Percentiles rank a stretch among this genome's conserved stretches.
Evolutionary conservation across 2,797 vertebrate genomes (phyloP).

Genomic region (Pseudochaenichthys georgianus): DNA sequence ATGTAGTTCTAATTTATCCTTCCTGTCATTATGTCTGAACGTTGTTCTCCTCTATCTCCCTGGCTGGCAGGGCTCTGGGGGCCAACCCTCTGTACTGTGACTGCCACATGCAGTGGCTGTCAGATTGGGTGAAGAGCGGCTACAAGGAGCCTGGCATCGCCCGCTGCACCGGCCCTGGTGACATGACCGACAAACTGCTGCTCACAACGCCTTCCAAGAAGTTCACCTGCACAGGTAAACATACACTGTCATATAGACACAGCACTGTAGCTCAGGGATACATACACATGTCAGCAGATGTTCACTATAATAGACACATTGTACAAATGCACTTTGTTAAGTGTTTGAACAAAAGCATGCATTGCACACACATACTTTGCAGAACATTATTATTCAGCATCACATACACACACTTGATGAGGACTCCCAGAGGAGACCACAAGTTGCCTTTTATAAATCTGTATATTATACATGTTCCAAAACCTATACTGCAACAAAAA

Average conservation of each 20-base stretch:
- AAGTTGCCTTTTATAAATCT: conserved; percentile 36
- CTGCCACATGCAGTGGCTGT: conserved; percentile 98
- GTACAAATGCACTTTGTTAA: not conserved
- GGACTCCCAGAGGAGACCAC: conserved; percentile 58
- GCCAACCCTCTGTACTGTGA: conserved; percentile 98
- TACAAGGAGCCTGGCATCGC: conserved; percentile 99
- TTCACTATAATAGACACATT: not conserved
- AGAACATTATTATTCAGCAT: not conserved
- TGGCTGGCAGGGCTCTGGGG: conserved; percentile 90
- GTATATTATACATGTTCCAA: not conserved
- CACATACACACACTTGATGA: conserved; percentile 15
- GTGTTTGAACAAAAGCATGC: not conserved
- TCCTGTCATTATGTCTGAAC: conserved; percentile 15
- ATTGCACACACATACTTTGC: not conserved
- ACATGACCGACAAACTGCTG: conserved; percentile 97
- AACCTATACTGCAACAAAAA: not conserved
- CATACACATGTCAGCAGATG: conserved; percentile 4
- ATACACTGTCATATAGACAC: not conserved
- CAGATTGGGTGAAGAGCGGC: conserved; percentile 98
- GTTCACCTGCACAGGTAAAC: conserved; percentile 95
- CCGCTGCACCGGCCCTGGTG: conserved; percentile 93
- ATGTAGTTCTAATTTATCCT: conserved; percentile 1
- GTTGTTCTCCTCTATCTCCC: not conserved
- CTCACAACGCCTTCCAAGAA: conserved; percentile 98
- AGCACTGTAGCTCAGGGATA: not conserved